phyloP scores from a whole-genome alignment of 1,140 invertebrate species.

The Nomia melanderi region DNA sequence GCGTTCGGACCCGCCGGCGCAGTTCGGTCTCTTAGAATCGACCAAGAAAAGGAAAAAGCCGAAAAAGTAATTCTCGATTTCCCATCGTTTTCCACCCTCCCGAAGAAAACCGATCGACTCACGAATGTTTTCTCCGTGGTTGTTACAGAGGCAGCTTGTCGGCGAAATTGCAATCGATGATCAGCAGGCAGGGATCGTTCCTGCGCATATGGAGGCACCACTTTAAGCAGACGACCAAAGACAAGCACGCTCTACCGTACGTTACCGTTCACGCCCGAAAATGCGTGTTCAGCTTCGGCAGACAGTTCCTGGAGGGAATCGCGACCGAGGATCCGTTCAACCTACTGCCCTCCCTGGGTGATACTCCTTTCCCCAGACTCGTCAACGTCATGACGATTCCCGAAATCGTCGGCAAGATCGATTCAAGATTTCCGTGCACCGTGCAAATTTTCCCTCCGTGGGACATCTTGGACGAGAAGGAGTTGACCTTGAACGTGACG shows the following conservation, averaged over 20 bases:
- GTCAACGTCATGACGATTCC: conserved; percentile 70
- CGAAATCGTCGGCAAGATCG: conserved; percentile 70
- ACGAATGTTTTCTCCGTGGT: no score
- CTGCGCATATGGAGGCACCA: conserved; percentile 74
- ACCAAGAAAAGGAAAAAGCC: conserved; percentile 60
- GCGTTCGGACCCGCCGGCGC: neutral
- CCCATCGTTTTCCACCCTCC: no score
- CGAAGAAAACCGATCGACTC: no score
- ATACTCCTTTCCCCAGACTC: neutral
- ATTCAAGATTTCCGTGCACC: conserved; percentile 51
- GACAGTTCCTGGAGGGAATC: conserved; percentile 68
- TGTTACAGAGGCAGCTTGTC: conserved; percentile 71
- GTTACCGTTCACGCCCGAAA: conserved; percentile 58
- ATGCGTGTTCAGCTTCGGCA: conserved; percentile 55
- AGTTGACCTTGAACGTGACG: conserved; percentile 61
- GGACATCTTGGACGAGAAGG: conserved; percentile 67
- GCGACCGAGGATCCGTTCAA: conserved; percentile 63
- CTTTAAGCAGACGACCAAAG: conserved; percentile 53
- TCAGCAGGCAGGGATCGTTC: conserved; percentile 68
- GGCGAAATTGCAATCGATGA: conserved; percentile 65
- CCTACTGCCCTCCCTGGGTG: neutral
- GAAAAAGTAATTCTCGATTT: conserved; percentile 68
- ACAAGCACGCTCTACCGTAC: conserved; percentile 49
- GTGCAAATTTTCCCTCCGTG: conserved; percentile 75
- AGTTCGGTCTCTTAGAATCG: conserved; percentile 37